A percentile compares a stretch with the other conserved stretches of the same genome.
Conservation (phyloP, 1,140 invertebrate genomes). For the Hormaphis cornu region DNA sequence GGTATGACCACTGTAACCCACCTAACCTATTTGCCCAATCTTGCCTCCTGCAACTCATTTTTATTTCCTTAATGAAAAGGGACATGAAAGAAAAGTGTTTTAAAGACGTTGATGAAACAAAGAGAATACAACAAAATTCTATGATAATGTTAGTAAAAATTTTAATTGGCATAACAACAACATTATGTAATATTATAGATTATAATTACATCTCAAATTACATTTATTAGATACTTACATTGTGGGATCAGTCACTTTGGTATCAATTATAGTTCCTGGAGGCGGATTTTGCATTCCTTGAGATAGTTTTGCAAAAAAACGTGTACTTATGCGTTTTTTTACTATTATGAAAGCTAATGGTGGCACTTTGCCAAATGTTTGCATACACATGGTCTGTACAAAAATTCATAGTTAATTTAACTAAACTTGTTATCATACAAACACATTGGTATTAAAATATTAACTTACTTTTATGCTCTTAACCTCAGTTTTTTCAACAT, state of each 20-base stretch:
- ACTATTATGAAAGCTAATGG: conserved; percentile 56
- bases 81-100: too few species aligned
- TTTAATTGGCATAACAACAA: too few species aligned
- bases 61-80: too few species aligned
- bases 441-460: neutral
- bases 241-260: conserved; percentile 68
- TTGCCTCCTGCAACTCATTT: too few species aligned
- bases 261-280: conserved; percentile 78
- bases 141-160: too few species aligned
- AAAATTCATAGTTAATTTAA: too few species aligned
- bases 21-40: too few species aligned
- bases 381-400: too few species aligned
- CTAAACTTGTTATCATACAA: neutral
- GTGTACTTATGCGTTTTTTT: conserved; percentile 61
- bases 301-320: conserved; percentile 48
- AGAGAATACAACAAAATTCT: too few species aligned
- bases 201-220: neutral
- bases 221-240: conserved; percentile 46
- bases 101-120: too few species aligned
- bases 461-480: conserved; percentile 38
- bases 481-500: conserved; percentile 55
- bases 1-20: too few species aligned
- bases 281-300: conserved; percentile 60
- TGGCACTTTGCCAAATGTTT: conserved; percentile 39
- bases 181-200: too few species aligned